Evolutionary conservation across 2,113 vertebrate genomes (phyloP).

Genomic region (Nothocercus nigrocapillus): DNA sequence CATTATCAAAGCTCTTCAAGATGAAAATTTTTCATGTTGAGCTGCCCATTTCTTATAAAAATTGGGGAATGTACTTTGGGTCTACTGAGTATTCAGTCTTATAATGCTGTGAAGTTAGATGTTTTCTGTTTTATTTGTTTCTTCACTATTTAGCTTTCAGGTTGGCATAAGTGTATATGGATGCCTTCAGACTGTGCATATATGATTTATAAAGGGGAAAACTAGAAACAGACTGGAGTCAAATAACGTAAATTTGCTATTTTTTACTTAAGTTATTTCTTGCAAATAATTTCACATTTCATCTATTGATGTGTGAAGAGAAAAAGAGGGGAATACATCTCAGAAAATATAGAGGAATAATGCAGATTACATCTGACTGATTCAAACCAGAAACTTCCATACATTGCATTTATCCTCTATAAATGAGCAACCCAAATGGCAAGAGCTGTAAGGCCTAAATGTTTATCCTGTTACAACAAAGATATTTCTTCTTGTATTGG

Average conservation of each 20-base stretch:
- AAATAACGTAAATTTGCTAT: background rate
- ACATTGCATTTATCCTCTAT: background rate
- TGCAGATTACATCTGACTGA: background rate
- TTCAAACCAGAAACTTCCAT: background rate
- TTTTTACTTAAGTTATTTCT: constrained; percentile 8
- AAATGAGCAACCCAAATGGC: background rate
- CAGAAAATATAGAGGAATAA: background rate
- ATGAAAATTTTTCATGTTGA: background rate
- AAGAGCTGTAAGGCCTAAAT: background rate
- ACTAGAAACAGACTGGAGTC: background rate
- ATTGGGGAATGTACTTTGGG: background rate
- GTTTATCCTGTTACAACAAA: background rate
- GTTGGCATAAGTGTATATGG: background rate
- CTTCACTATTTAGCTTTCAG: background rate
- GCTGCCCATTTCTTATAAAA: background rate
- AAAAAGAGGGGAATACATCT: background rate
- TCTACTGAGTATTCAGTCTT: background rate
- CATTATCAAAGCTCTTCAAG: constrained; percentile 21
- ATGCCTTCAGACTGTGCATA: background rate
- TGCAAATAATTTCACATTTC: background rate
- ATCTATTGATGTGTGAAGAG: background rate
- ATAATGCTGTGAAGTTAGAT: background rate
- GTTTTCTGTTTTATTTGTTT: background rate
- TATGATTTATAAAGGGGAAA: background rate
- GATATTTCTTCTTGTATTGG: background rate